Evolutionary conservation across 2,888 invertebrate species (phyloP), one percentile per base, ranked within the genome.

Genomic region (Willowsia nigromaculata): DNA sequence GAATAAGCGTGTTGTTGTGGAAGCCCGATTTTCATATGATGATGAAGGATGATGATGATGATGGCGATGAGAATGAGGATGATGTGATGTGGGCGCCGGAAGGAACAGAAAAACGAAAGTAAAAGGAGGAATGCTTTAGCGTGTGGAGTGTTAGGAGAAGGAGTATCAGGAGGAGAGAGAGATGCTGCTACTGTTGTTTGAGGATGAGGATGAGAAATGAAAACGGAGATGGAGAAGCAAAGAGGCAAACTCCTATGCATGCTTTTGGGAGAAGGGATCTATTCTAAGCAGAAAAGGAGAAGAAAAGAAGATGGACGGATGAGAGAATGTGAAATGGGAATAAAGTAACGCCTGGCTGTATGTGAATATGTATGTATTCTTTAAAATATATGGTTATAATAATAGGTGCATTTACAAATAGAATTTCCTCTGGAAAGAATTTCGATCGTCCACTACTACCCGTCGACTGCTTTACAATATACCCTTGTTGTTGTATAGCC

Each of bases 71-170:
- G n/a, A 37, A 59, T 82, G 82, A 76, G 43, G 43, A 71, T 71
- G 43, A 87, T 81, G 76, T 78, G 87, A 88, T 88, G 87, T 87
- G 88, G 88, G 78, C 78, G 88, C 83, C 88, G 88, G 88, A 88
- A 88, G 88, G 88, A 88, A 78, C 40, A 88, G 84, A 81, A 71
- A 65, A 82, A 81, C 30, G 82, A 68, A 82, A 74, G 82, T 59
- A 81, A 65, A 43, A 56, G n/a, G 65, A 62, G 62, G 25, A 62
- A 43, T 82, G 18, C 40, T 71, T n/a, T 50, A 40, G 56, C n/a
- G 18, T 62, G 53, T 33, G 59, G 65, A 62, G 50, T 76, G 37
- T 53, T 43, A 50, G 84, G 47, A 30, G 30, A n/a, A 76, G 76
- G 27, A 30, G 50, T 68, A 40, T 18, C 5, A 27, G 18, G 43